phyloP scores from a whole-genome alignment of 2,113 vertebrate species.

The Hemibagrus wyckioides region DNA sequence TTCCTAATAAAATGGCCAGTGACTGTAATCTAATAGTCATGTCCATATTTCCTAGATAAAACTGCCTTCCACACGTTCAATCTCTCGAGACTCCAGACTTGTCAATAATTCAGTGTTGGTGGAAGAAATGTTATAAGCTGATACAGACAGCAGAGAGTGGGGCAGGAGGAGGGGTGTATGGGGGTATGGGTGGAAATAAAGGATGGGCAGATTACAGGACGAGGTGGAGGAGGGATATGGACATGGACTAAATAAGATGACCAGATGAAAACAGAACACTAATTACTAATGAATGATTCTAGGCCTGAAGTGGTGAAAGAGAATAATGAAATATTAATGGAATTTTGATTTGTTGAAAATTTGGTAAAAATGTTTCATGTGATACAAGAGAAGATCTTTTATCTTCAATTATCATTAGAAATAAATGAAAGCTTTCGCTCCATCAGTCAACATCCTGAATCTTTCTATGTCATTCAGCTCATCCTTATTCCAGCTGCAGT shows the following conservation, averaged over 20 bases:
- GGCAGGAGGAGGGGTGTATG: conserved; percentile 46
- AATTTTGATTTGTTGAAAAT: background rate
- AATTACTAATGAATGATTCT: background rate
- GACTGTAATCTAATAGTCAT: conserved; percentile 13
- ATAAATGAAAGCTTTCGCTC: background rate
- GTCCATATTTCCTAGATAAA: conserved; percentile 41
- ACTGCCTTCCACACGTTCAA: conserved; percentile 43
- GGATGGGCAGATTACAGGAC: background rate
- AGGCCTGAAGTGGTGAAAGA: background rate
- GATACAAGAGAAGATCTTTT: background rate
- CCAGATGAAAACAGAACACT: background rate
- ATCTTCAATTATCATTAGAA: background rate
- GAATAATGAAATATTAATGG: background rate
- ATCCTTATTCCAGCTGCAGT: background rate
- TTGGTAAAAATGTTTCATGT: background rate
- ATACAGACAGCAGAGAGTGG: conserved; percentile 48
- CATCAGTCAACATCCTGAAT: background rate
- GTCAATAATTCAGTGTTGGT: conserved; percentile 70
- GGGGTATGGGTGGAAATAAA: conserved; percentile 24
- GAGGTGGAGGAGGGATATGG: background rate
- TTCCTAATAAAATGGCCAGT: background rate
- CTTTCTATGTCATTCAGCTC: background rate
- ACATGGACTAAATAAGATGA: conserved; percentile 5
- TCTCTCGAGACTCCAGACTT: conserved; percentile 60
- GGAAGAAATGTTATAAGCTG: conserved; percentile 60